Percentiles rank a stretch among this genome's conserved stretches.
Conservation (phyloP, 1,140 invertebrate genomes). For the Drosophila sproati region DNA sequence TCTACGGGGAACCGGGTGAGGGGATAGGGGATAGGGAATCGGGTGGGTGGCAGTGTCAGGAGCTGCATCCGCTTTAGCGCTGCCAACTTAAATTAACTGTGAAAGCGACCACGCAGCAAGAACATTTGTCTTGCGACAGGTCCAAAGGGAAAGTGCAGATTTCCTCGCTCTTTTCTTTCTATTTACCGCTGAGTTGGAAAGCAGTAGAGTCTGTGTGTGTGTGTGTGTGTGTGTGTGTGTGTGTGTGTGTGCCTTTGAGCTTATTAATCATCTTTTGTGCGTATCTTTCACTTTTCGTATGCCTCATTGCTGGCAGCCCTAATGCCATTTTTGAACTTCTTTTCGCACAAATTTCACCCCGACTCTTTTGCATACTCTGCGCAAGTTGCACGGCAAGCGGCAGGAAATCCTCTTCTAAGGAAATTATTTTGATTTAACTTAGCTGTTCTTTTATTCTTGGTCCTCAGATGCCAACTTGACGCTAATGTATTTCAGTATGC, state of each 20-base stretch:
- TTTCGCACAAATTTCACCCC: constrained; percentile 3
- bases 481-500: constrained; percentile 76
- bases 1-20: constrained; percentile 26
- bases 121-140: constrained; percentile 77
- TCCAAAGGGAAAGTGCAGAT: constrained; percentile 42
- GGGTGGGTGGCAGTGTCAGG: not conserved
- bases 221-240: constrained; percentile 6
- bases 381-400: constrained; percentile 11
- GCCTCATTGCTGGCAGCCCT: constrained; percentile 57
- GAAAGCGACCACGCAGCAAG: constrained; percentile 81
- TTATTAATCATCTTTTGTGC: constrained; percentile 83
- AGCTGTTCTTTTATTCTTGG: constrained; percentile 22
- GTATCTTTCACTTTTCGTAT: constrained; percentile 68
- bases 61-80: constrained; percentile 65
- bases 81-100: constrained; percentile 82
- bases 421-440: constrained; percentile 50
- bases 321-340: constrained; percentile 57
- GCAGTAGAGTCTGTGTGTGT: not conserved
- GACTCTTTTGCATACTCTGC: constrained; percentile 10
- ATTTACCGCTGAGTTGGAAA: not conserved
- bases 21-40: not conserved
- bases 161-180: constrained; percentile 39
- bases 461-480: constrained; percentile 20
- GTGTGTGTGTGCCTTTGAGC: constrained; percentile 51
- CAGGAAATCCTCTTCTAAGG: constrained; percentile 67